Conservation (phyloP, 2,888 invertebrate species). For the Didymodactylos carnosus region DNA sequence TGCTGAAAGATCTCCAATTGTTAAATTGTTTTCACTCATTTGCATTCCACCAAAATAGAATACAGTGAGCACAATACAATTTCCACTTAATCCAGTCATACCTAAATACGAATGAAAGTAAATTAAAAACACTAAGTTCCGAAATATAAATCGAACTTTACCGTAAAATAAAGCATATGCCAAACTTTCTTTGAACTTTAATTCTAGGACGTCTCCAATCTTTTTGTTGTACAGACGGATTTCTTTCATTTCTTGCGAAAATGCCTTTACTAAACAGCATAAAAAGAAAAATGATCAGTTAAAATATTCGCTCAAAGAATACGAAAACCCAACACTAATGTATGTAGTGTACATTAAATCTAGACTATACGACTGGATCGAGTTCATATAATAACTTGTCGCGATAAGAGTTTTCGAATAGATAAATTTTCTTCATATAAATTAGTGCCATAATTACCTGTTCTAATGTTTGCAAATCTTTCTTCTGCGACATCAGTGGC, state of each 20-base stretch:
- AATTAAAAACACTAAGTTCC: too few relatives aligned
- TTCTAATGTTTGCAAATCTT: slow-evolving; percentile 9
- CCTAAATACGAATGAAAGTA: too few relatives aligned
- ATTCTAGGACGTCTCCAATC: slow-evolving; percentile 49
- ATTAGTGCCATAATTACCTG: slow-evolving; percentile 60
- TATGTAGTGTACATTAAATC: too few relatives aligned
- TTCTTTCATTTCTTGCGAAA: slow-evolving; percentile 65
- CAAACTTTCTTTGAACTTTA: slow-evolving; percentile 66
- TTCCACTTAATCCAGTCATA: slow-evolving; percentile 60
- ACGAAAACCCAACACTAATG: too few relatives aligned
- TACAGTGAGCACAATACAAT: slow-evolving; percentile 67
- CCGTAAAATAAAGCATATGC: slow-evolving; percentile 70
- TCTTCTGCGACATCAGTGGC: slow-evolving; percentile 29
- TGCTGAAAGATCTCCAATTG: slow-evolving; percentile 68
- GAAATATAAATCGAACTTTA: too few relatives aligned
- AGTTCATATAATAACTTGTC: too few relatives aligned
- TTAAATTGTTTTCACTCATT: slow-evolving; percentile 51
- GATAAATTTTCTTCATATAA: too few relatives aligned
- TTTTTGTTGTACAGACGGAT: slow-evolving; percentile 46
- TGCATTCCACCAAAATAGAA: slow-evolving; percentile 74
- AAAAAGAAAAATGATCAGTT: neutral
- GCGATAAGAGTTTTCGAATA: slow-evolving; percentile 42
- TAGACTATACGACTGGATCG: too few relatives aligned
- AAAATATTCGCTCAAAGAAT: too few relatives aligned
- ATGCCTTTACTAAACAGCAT: slow-evolving; percentile 58